These are phyloP conservation scores for Anguilla japonica DNA, from an alignment of 2,113 vertebrate genomes.

Conservation along the genomic window DNA sequence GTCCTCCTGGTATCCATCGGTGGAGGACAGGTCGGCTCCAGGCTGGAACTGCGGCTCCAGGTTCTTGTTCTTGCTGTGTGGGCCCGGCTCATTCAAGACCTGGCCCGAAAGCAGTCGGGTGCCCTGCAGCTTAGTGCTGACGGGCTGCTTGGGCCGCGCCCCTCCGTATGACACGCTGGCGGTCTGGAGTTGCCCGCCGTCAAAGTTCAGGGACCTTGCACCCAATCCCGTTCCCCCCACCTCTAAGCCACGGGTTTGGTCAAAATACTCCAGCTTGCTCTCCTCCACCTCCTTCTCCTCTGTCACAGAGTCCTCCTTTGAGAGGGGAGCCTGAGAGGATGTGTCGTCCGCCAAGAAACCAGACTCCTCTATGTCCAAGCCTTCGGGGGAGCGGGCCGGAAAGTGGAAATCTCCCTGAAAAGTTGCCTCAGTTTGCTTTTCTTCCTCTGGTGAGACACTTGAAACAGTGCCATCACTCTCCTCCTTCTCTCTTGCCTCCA, in stretches of 20 bases:
- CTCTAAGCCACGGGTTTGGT: conserved; percentile 73
- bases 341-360: conserved; percentile 40
- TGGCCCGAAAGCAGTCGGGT: conserved; percentile 83
- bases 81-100: conserved; percentile 74
- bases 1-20: conserved; percentile 58
- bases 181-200: conserved; percentile 69
- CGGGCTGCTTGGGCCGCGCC: conserved; percentile 93
- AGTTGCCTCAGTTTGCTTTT: neutral
- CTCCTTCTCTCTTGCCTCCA: neutral
- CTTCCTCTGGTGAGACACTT: neutral
- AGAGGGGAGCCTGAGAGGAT: conserved; percentile 72
- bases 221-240: conserved; percentile 48
- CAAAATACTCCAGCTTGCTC: conserved; percentile 89
- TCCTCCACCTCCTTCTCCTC: conserved; percentile 99
- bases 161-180: conserved; percentile 91
- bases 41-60: conserved; percentile 71
- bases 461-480: neutral
- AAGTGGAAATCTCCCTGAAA: neutral
- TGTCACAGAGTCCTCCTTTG: conserved; percentile 96
- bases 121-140: conserved; percentile 91
- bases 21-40: conserved; percentile 34
- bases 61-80: conserved; percentile 90
- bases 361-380: conserved; percentile 55
- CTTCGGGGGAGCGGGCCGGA: conserved; percentile 52
- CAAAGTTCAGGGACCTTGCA: conserved; percentile 45